These are phyloP conservation scores for Chloroceryle aenea DNA, from an alignment of 2,113 vertebrate species.

Conservation along the genomic window DNA sequence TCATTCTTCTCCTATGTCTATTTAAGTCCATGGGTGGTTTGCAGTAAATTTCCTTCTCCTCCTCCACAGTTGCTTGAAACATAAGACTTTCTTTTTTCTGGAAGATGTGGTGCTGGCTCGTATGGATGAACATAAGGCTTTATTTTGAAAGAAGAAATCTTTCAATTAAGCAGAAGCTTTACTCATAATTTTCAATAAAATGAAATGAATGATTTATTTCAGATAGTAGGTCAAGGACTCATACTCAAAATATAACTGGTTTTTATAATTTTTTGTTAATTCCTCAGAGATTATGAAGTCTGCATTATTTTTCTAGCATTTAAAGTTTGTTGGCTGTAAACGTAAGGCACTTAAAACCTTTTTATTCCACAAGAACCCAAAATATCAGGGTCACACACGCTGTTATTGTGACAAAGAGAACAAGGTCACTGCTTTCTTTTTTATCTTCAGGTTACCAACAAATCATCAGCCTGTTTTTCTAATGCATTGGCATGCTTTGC, in stretches of 20 bases:
- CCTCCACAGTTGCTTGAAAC: neutral
- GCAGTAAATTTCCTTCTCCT: neutral
- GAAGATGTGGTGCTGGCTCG: neutral
- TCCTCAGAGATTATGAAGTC: neutral
- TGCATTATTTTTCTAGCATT: neutral
- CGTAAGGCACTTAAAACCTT: neutral
- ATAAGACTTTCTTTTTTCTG: neutral
- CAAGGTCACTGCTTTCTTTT: neutral
- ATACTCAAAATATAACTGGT: neutral
- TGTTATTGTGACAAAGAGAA: neutral
- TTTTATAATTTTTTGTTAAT: neutral
- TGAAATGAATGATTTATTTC: neutral
- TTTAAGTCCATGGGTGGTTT: neutral
- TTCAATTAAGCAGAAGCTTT: neutral
- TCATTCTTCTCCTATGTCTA: neutral
- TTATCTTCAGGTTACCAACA: neutral
- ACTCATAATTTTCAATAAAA: neutral
- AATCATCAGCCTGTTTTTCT: neutral
- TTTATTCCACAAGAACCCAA: neutral
- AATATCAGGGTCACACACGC: neutral
- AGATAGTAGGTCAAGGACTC: neutral
- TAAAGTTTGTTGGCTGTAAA: neutral
- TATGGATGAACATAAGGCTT: neutral
- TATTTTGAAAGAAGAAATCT: neutral
- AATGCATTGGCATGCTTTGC: neutral